Conservation (phyloP, 2,113 vertebrate genomes). For the Leiothrix lutea region DNA sequence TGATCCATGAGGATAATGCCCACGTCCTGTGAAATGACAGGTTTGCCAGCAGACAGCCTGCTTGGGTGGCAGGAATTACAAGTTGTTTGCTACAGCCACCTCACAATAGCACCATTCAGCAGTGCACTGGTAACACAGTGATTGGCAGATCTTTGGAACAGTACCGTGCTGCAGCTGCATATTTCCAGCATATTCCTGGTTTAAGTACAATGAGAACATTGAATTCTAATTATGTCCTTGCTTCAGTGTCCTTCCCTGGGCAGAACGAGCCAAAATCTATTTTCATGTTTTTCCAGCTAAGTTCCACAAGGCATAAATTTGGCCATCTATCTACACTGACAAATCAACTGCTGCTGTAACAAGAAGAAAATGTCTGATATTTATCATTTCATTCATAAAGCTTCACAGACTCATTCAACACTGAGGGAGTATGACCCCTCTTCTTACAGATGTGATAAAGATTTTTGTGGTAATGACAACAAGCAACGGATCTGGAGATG, state of each 20-base stretch:
- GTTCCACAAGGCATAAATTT: not conserved
- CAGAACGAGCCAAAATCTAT: not conserved
- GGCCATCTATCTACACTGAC: not conserved
- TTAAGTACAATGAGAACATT: constrained; percentile 51
- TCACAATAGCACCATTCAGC: constrained; percentile 46
- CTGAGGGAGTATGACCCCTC: not conserved
- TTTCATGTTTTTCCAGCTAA: not conserved
- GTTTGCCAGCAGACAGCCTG: not conserved
- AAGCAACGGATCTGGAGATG: not conserved
- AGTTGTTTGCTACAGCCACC: constrained; percentile 21
- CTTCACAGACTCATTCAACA: not conserved
- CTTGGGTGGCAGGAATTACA: constrained; percentile 29
- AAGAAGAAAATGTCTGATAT: not conserved
- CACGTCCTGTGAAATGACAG: not conserved
- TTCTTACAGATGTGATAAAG: not conserved
- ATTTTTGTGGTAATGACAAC: not conserved
- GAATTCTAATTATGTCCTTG: constrained; percentile 9
- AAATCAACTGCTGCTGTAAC: not conserved
- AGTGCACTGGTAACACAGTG: not conserved
- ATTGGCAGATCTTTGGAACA: constrained; percentile 55
- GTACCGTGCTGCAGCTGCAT: constrained; percentile 30
- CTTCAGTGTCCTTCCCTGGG: not conserved
- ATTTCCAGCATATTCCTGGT: constrained; percentile 45
- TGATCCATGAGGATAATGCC: not conserved
- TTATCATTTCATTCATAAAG: not conserved